Base-by-base conservation (phyloP, 2,113 vertebrate species). In the Hypocryptadius cinnamomeus region DNA sequence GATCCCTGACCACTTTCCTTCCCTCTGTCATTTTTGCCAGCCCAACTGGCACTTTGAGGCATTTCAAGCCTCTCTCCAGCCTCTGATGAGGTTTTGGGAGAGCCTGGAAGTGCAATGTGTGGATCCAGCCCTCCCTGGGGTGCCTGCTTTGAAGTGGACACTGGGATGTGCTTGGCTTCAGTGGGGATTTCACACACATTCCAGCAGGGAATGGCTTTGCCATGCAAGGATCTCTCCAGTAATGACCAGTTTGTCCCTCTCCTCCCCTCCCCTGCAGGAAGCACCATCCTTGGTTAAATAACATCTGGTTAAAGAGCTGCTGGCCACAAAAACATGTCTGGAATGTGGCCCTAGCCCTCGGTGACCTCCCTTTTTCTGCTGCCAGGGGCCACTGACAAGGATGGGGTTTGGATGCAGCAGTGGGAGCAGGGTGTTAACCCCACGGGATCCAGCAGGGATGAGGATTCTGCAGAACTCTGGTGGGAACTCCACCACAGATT, bases 341-440 rank as follows among this genome's bases (percentile, higher is more conserved):
- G 94, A 95, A 96, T 96, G 94, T 6, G 35, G 80, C 88, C 93
- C 86, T 59, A 95, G 94, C 87, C 91, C 91, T 27, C 4, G 24
- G 30, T 80, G 90, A 87, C 92, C 91, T 93, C 70, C 39, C 66
- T 42, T 53, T 65, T 37, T 15, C 7, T 65, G 90, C 69, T 95
- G 90, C 79, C 79, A 47, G 74, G 44, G 65, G 70, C 81, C 61
- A 48, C 57, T 44, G 8, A 68, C 18, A 6, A 19, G 54, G 64
- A 31, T 28, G 56, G 48, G 59, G 65, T 77, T 84, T 72, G 94
- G 66, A 21, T 18, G 74, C 59, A 87, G 27, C 66, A 27, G 25
- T 5, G 65, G 89, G 48, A 54, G 21, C 48, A 24, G 33, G 7
- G 20, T 17, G 87, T 86, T 73, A 91, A 92, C 48, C 61, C 91